Base-by-base conservation (phyloP, 2,888 invertebrate species). In the Pachycephus smyrnensis region DNA sequence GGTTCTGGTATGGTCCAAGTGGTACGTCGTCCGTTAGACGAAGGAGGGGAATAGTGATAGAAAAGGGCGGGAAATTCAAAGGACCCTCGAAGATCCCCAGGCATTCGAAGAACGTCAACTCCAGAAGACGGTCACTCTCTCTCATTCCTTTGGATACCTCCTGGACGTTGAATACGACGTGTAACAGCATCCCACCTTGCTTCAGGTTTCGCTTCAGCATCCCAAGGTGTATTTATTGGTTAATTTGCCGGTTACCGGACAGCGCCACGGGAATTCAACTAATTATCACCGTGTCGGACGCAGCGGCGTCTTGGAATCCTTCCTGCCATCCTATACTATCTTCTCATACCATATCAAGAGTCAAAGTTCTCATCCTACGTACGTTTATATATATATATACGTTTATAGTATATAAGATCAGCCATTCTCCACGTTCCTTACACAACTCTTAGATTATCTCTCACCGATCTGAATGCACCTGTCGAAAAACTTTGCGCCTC, bases 221-320 rank as follows among this genome's bases (percentile, higher is more conserved):
- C 69, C 31, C 75, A 32, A 73, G 36, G 73, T 31, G 73, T 78
- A 73, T 78, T 78, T 76, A 78, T 78, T 73, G 78, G 76, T 78
- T 78, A 78, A 78, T 78, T 78, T 78, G 78, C 75, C 78, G 71
- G 78, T 76, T 73, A 73, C 55, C 35, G 35, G 55, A 15, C 73
- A 55, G 37, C 55, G 30, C 71, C 68, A 31, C 68, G 37, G 78
- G 78, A 73, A 78, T 78, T 73, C 78, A 68, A 78, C 78, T 78
- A 78, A 78, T 78, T 78, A 78, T 75, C 78, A 73, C 73, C 73
- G 36, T 73, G 73, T 73, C 73, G 35, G 36, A 30, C 71, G 71
- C 71, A 30, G 71, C 71, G 71, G 71, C 32, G 71, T 69, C 71
- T 69, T 69, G 71, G 68, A 77, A 77, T 73, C 77, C 75, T 77